Evolutionary conservation across 2,888 invertebrate species (phyloP).

Genomic region (Clostera curtula): DNA sequence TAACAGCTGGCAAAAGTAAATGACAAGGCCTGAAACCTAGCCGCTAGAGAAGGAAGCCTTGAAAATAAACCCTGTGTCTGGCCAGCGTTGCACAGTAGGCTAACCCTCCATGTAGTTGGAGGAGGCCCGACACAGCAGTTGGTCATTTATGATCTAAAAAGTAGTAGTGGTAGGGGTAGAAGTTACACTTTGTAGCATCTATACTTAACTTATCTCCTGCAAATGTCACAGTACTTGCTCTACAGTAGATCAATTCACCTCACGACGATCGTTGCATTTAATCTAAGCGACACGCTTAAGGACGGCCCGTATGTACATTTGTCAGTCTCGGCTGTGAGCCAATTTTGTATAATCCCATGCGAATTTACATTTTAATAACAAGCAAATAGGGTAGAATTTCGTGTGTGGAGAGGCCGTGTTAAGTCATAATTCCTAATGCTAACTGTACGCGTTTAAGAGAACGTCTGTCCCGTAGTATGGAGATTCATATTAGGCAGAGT

Average conservation of each 20-base stretch:
- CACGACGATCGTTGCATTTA: slow-evolving; percentile 29
- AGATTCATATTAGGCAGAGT: slow-evolving; percentile 12
- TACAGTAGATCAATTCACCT: slow-evolving; percentile 34
- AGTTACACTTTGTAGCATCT: too few relatives aligned
- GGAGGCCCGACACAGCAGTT: too few relatives aligned
- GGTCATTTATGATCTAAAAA: too few relatives aligned
- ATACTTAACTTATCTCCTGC: slow-evolving; percentile 5
- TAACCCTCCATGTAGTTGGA: too few relatives aligned
- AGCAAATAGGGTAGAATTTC: slow-evolving; percentile 1
- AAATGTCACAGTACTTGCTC: slow-evolving; percentile 12
- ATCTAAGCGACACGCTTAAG: slow-evolving; percentile 40
- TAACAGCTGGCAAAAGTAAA: too few relatives aligned
- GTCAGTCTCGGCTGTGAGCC: slow-evolving; percentile 21
- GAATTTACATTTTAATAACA: slow-evolving; percentile 3
- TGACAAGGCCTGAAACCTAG: too few relatives aligned
- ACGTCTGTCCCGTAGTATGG: slow-evolving; percentile 23
- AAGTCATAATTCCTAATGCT: slow-evolving; percentile 18
- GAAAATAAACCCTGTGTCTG: too few relatives aligned
- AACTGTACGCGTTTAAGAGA: slow-evolving; percentile 16
- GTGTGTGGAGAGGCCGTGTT: not conserved
- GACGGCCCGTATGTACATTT: slow-evolving; percentile 37
- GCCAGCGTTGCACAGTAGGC: too few relatives aligned
- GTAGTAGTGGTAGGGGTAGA: too few relatives aligned
- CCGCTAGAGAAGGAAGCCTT: too few relatives aligned
- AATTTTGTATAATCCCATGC: slow-evolving; percentile 9